These are phyloP conservation scores for Dermochelys coriacea DNA, from an alignment of 2,797 vertebrate genomes.

Conservation along the genomic window DNA sequence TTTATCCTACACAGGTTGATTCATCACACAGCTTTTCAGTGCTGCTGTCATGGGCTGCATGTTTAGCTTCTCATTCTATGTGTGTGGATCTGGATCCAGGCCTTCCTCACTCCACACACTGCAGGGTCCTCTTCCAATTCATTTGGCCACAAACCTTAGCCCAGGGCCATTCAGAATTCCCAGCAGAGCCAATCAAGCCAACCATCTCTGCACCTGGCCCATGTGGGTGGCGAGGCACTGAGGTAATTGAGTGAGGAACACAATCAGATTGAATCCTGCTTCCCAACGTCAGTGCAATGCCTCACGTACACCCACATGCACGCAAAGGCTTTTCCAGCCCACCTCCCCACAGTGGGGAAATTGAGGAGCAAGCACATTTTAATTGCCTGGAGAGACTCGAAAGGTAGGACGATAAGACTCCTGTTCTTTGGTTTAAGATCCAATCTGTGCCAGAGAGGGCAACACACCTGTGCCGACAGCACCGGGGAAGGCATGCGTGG, in stretches of 20 bases:
- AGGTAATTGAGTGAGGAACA: too few relatives aligned
- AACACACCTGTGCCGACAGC: neutral
- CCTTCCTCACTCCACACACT: neutral
- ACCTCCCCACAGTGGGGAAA: neutral
- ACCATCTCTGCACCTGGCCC: neutral
- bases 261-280: neutral
- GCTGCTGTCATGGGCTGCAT: neutral
- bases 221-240: neutral
- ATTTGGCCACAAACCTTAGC: too few relatives aligned
- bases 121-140: neutral
- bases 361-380: neutral
- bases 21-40: neutral
- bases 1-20: constrained; percentile 15
- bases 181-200: neutral
- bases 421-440: neutral
- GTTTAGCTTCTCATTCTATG: neutral
- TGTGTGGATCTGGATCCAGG: neutral
- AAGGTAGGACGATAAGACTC: neutral
- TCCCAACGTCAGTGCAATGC: neutral
- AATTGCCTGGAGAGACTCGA: neutral
- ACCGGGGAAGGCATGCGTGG: neutral
- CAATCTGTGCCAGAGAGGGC: neutral
- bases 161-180: too few relatives aligned
- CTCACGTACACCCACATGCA: neutral
- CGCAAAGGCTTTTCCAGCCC: neutral